These are phyloP conservation scores for Acanthosepion pharaonis DNA, from an alignment of 2,888 invertebrate species.

Conservation along the genomic window DNA sequence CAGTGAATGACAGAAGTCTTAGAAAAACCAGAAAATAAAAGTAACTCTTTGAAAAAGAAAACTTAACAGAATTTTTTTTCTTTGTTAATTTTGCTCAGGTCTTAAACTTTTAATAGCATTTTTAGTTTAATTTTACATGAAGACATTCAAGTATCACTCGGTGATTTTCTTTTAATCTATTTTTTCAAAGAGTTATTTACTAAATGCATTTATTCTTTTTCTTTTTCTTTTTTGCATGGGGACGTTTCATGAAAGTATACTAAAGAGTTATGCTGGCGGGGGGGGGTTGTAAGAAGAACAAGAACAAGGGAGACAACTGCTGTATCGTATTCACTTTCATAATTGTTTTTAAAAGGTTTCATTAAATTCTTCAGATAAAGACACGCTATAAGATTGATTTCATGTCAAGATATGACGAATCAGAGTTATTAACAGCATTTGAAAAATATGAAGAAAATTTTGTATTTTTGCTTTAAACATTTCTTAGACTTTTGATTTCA, in stretches of 20 bases:
- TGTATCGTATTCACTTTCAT: conserved; percentile 9
- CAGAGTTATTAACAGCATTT: conserved; percentile 11
- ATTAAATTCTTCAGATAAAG: conserved; percentile 12
- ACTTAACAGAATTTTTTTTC: neutral
- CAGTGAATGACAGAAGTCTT: neutral
- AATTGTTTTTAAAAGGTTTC: conserved; percentile 33
- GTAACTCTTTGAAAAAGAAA: neutral
- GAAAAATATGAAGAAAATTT: conserved; percentile 33
- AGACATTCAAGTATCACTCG: neutral
- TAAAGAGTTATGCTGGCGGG: neutral
- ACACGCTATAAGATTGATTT: conserved; percentile 33
- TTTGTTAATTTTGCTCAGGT: neutral
- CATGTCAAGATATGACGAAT: conserved; percentile 7
- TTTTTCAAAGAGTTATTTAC: neutral
- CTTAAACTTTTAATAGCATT: neutral
- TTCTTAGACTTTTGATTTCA: neutral
- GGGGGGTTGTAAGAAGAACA: neutral
- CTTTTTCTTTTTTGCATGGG: neutral
- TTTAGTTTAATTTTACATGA: neutral
- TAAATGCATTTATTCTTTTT: neutral
- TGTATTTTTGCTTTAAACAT: neutral
- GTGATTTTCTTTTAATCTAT: neutral
- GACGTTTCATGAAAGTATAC: neutral
- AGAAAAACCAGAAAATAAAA: neutral
- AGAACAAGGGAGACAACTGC: conserved; percentile 21